A percentile compares a stretch with the other conserved stretches of the same genome.
Evolutionary conservation across 2,888 invertebrate genomes (phyloP).

Genomic region (Aspidiotus destructor): DNA sequence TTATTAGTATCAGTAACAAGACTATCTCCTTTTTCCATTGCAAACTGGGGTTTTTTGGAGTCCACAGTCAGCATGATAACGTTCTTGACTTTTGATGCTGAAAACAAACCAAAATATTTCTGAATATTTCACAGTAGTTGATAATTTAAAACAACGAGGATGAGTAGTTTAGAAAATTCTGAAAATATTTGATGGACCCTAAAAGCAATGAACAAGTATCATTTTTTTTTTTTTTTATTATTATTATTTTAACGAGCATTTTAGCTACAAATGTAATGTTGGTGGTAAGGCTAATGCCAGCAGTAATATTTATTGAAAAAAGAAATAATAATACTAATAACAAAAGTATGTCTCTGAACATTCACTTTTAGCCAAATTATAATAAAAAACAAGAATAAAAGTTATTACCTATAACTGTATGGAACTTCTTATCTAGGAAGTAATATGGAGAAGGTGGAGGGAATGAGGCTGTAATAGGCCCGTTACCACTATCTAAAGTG

Average conservation of each 20-base stretch:
- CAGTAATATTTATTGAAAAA: too few relatives aligned
- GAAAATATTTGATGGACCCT: too few relatives aligned
- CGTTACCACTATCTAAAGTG: conserved; percentile 72
- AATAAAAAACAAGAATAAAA: background rate
- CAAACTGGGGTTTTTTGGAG: conserved; percentile 61
- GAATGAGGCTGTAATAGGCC: conserved; percentile 65
- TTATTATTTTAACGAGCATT: too few relatives aligned
- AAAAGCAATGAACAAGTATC: too few relatives aligned
- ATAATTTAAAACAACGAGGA: too few relatives aligned
- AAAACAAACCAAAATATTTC: conserved; percentile 36
- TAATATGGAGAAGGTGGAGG: conserved; percentile 54
- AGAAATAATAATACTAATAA: background rate
- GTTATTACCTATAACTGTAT: conserved; percentile 61
- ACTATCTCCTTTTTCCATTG: conserved; percentile 53
- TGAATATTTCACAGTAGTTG: background rate
- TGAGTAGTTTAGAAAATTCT: too few relatives aligned
- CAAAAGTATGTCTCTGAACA: background rate
- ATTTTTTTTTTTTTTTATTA: too few relatives aligned
- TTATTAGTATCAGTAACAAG: conserved; percentile 68
- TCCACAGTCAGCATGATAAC: conserved; percentile 81
- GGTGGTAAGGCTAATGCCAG: too few relatives aligned
- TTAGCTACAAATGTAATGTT: too few relatives aligned
- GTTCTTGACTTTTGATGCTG: conserved; percentile 81
- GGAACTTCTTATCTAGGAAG: conserved; percentile 94
- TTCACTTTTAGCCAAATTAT: background rate